Evolutionary conservation across 1,140 invertebrate genomes (phyloP), one percentile per base, ranked within the genome.

Genomic region (Pseudoatta argentina): DNA sequence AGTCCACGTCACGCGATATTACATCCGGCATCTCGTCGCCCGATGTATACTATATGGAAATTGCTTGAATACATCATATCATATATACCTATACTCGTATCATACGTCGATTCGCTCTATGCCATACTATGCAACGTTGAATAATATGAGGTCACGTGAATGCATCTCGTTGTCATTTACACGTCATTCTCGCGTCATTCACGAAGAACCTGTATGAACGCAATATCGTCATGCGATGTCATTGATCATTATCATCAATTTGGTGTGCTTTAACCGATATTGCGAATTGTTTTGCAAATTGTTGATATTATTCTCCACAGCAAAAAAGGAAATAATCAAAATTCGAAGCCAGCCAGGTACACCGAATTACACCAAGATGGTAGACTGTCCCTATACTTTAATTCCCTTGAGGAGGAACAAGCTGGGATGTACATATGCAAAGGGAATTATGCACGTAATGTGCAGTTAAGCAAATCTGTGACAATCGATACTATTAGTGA

Each of bases 371-470:
- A 95, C 94, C 96, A 87, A 94, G 96, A 93, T 95, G 97, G 93
- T 88, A 96, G 95, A 66, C 95, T 98, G 82, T 96, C 97, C 64
- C 96, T 98, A 39, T 97, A 98, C 92, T 98, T 98, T 92, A 96
- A 96, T 63, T 96, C 96, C 44, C 95, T 98, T 75, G 96, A 97
- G 59, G 97, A 97, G 79, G 96, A 97, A 55, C 97, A 98, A 94
- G 97, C 97, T 64, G 98, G 98, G 61, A 96, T 95, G 79, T 99
- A 99, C 95, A 98, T 97, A 61, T 99, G 98, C 94, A 96, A 96
- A 39, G 98, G 97, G 10, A 97, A 95, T 77, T 98, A 98, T 93
- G 97, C 97, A 21, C 96, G 95, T 89, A 97, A 96, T 63, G 95
- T 97, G 91, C 93, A 94, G 34, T 93, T 98, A 64, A 95, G 94